Evolutionary conservation across 2,888 invertebrate species (phyloP).

Genomic region (Thumatha senex): DNA sequence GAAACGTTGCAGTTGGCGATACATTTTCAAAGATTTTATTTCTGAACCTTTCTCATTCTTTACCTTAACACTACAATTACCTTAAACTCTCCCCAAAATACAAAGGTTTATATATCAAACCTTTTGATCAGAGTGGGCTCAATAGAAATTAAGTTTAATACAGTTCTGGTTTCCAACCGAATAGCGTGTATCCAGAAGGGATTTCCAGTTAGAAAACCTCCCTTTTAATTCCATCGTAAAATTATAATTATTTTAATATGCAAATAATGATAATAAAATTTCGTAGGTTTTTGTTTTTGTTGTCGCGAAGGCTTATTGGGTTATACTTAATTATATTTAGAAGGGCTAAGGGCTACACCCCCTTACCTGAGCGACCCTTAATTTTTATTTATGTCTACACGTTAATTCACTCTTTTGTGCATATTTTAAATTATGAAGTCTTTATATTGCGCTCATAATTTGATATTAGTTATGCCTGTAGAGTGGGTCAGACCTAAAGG

Average conservation of each 20-base stretch:
- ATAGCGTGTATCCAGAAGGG: slow-evolving; percentile 17
- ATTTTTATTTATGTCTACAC: slow-evolving; percentile 72
- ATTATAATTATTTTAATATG: slow-evolving; percentile 83
- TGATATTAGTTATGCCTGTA: slow-evolving; percentile 33
- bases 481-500: slow-evolving; percentile 9
- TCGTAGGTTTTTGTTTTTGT: slow-evolving; percentile 74
- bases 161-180: slow-evolving; percentile 1
- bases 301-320: slow-evolving; percentile 71
- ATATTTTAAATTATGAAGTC: slow-evolving; percentile 50
- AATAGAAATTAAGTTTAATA: slow-evolving; percentile 10
- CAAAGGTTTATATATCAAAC: neutral
- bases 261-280: slow-evolving; percentile 83
- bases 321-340: slow-evolving; percentile 75
- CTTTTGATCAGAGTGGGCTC: slow-evolving; percentile 1
- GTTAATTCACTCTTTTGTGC: slow-evolving; percentile 54
- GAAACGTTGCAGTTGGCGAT: no score
- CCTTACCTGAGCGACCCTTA: slow-evolving; percentile 61
- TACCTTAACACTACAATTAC: no score
- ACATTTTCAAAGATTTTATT: no score
- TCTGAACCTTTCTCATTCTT: no score
- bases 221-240: slow-evolving; percentile 47
- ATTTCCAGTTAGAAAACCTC: slow-evolving; percentile 26
- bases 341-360: slow-evolving; percentile 47
- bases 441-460: slow-evolving; percentile 35
- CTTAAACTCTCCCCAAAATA: no score